Conservation (phyloP, 2,113 vertebrate genomes). For the Gila orcuttii region DNA sequence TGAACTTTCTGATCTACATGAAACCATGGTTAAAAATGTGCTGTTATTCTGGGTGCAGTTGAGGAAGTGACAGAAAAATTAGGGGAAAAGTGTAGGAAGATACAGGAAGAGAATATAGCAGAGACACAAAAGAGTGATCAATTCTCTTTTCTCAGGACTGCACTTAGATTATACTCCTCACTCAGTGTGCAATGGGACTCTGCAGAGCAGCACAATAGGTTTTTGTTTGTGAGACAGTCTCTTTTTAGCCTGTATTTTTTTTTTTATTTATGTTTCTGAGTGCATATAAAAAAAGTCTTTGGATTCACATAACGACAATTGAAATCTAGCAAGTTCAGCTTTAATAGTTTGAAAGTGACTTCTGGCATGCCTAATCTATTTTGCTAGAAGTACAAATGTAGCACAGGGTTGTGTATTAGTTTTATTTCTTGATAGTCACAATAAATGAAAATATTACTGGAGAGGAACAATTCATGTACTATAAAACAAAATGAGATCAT, state of each 20-base stretch:
- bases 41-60: constrained; percentile 14
- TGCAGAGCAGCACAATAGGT: constrained; percentile 14
- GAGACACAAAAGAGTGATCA: constrained; percentile 33
- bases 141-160: constrained; percentile 7
- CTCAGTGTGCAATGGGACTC: constrained; percentile 1
- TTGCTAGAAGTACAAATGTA: constrained; percentile 67
- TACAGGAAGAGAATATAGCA: constrained; percentile 18
- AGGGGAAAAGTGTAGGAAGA: neutral
- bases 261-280: neutral
- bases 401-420: constrained; percentile 72
- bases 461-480: constrained; percentile 78
- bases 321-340: constrained; percentile 2
- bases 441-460: constrained; percentile 67
- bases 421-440: constrained; percentile 76
- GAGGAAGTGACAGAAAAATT: constrained; percentile 4
- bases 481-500: constrained; percentile 83
- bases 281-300: neutral
- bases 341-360: constrained; percentile 11
- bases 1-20: neutral
- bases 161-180: constrained; percentile 32
- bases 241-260: constrained; percentile 7
- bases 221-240: constrained; percentile 20
- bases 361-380: constrained; percentile 38
- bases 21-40: neutral
- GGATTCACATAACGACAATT: neutral